These are phyloP conservation scores for Eustalomyia histrio DNA, from an alignment of 2,888 invertebrate genomes.

Conservation along the genomic window DNA sequence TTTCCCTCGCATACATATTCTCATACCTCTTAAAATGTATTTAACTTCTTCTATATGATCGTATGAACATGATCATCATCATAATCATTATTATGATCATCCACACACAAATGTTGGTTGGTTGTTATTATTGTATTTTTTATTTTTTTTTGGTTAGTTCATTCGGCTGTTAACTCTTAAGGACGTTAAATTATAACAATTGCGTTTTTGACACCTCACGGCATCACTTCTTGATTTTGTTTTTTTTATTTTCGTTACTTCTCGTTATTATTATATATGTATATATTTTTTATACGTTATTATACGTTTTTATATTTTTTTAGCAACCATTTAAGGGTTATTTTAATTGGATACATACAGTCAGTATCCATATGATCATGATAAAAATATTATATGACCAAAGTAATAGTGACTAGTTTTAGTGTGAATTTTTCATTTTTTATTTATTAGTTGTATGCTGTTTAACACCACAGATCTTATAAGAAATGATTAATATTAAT, in stretches of 20 bases:
- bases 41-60: background rate
- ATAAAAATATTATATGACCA: conserved; percentile 42
- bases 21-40: background rate
- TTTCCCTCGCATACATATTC: background rate
- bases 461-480: conserved; percentile 50
- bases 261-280: conserved; percentile 43
- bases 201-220: conserved; percentile 65
- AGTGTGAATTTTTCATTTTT: conserved; percentile 54
- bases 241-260: conserved; percentile 12
- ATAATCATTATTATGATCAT: background rate
- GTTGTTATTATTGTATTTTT: background rate
- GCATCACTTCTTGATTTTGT: conserved; percentile 60
- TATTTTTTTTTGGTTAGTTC: conserved; percentile 24
- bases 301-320: conserved; percentile 35
- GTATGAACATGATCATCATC: too few relatives aligned
- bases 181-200: conserved; percentile 64
- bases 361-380: conserved; percentile 46
- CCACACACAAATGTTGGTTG: conserved; percentile 1
- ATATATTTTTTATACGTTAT: conserved; percentile 25
- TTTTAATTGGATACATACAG: conserved; percentile 59
- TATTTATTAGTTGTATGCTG: conserved; percentile 35
- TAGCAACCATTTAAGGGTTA: conserved; percentile 55
- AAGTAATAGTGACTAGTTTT: conserved; percentile 28
- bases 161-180: conserved; percentile 61
- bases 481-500: conserved; percentile 60